These are phyloP conservation scores for Trissoscelio sp. DNA, from an alignment of 2,888 invertebrate genomes.

Conservation along the genomic window DNA sequence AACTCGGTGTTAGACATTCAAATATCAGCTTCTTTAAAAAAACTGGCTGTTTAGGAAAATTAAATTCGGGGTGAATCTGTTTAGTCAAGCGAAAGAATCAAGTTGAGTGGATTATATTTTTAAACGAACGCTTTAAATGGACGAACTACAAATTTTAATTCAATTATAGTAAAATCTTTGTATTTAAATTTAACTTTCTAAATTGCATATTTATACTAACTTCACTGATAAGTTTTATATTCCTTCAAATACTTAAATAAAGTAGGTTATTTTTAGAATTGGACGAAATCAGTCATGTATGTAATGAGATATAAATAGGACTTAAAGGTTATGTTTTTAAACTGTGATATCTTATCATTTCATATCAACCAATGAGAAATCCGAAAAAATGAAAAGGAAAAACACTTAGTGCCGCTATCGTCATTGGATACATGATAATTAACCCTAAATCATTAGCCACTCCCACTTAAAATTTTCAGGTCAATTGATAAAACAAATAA, in stretches of 20 bases:
- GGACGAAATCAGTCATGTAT: too few relatives aligned
- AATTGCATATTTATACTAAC: too few relatives aligned
- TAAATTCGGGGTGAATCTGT: neutral
- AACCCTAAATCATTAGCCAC: constrained; percentile 9
- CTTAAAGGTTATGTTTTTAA: neutral
- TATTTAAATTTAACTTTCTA: too few relatives aligned
- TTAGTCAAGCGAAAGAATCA: neutral
- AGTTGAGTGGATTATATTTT: constrained; percentile 6
- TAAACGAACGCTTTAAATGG: neutral
- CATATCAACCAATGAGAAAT: neutral
- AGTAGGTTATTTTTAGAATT: too few relatives aligned
- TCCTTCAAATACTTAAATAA: too few relatives aligned
- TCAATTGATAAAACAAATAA: neutral
- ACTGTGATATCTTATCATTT: neutral
- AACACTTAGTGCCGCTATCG: neutral
- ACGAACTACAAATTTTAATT: too few relatives aligned
- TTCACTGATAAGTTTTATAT: too few relatives aligned
- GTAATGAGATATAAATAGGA: too few relatives aligned
- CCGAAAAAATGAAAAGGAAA: neutral
- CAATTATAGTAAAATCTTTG: too few relatives aligned
- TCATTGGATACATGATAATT: neutral
- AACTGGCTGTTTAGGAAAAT: neutral
- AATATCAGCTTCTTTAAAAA: constrained; percentile 3
- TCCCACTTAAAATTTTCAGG: neutral
- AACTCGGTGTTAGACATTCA: too few relatives aligned